Evolutionary conservation across 2,888 invertebrate species (phyloP).

Genomic region (Geotrupes spiniger): DNA sequence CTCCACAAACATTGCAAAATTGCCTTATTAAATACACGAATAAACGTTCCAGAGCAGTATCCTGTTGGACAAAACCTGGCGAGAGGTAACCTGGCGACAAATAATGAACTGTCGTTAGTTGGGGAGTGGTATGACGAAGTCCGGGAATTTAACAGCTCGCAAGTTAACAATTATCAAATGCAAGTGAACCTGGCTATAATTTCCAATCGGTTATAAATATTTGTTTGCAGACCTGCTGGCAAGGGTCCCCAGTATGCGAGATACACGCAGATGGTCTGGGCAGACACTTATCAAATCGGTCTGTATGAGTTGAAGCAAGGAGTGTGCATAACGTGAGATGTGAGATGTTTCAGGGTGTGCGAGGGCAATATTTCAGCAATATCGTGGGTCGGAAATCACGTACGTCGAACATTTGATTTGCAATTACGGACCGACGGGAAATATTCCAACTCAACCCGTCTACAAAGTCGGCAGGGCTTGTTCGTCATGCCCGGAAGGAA

Average conservation of each 20-base stretch:
- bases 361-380: constrained; percentile 39
- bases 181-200: constrained; percentile 22
- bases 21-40: not conserved
- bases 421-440: constrained; percentile 48
- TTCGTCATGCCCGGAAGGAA: constrained; percentile 39
- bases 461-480: constrained; percentile 41
- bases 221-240: constrained; percentile 21
- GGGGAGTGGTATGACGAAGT: constrained; percentile 48
- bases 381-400: constrained; percentile 26
- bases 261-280: constrained; percentile 44
- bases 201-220: not conserved
- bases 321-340: too few relatives aligned
- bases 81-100: constrained; percentile 39
- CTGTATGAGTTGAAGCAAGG: not conserved
- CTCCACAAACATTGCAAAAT: too few relatives aligned
- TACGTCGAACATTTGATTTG: constrained; percentile 45
- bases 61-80: constrained; percentile 50
- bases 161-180: constrained; percentile 31
- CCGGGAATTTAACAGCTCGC: constrained; percentile 30
- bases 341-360: constrained; percentile 37
- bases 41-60: constrained; percentile 31
- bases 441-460: constrained; percentile 41
- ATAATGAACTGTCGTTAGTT: constrained; percentile 37
- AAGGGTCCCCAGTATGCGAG: constrained; percentile 19
- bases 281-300: constrained; percentile 40